These are phyloP conservation scores for Atherinomorus stipes DNA, from an alignment of 2,113 vertebrate genomes.

Conservation along the genomic window DNA sequence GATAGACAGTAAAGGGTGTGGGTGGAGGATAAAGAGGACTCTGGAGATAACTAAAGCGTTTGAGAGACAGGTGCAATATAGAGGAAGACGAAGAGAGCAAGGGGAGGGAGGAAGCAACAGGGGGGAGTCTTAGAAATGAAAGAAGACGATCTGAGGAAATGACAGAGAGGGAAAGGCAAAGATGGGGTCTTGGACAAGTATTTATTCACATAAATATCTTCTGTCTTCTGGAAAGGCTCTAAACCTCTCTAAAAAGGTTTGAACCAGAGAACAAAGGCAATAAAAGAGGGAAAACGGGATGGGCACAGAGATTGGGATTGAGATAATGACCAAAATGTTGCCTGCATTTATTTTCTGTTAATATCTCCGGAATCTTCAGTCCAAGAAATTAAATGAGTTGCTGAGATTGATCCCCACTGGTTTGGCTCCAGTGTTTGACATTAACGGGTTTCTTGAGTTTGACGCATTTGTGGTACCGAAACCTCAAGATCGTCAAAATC, in stretches of 20 bases:
- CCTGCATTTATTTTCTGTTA: constrained; percentile 19
- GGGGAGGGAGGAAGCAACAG: constrained; percentile 20
- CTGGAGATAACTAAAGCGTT: constrained; percentile 70
- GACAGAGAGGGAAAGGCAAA: constrained; percentile 55
- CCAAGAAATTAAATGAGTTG: constrained; percentile 9
- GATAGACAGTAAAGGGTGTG: constrained; percentile 32
- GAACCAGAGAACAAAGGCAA: constrained; percentile 34
- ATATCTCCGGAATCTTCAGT: constrained; percentile 26
- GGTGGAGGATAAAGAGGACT: constrained; percentile 66
- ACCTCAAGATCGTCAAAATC: neutral
- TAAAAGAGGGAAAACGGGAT: constrained; percentile 29
- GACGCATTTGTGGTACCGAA: neutral
- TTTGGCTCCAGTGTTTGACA: constrained; percentile 17
- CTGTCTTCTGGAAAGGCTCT: constrained; percentile 35
- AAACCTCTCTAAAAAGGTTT: constrained; percentile 28
- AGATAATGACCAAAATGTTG: constrained; percentile 50
- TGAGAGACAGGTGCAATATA: constrained; percentile 81
- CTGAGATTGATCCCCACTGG: neutral
- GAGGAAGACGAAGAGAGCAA: constrained; percentile 45
- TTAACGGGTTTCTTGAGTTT: constrained; percentile 15
- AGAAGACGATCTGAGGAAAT: constrained; percentile 56
- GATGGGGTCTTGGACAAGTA: constrained; percentile 64
- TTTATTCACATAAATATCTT: constrained; percentile 73
- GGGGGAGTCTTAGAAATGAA: constrained; percentile 45
- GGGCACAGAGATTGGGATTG: neutral